phyloP scores from a whole-genome alignment of 2,797 vertebrate genomes.

The Triplophysa yarkandensis region DNA sequence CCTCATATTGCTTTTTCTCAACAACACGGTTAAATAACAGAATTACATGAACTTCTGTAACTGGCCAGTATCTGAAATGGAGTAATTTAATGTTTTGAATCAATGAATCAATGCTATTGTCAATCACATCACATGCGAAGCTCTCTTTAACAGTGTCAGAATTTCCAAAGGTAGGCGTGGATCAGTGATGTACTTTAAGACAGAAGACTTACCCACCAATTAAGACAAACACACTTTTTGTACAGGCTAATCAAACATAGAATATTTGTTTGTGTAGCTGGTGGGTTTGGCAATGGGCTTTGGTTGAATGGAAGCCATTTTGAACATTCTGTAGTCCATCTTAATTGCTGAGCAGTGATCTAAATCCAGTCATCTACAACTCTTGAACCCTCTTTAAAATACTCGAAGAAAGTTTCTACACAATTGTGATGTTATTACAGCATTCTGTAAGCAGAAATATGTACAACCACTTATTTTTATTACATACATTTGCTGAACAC shows the following conservation, averaged over 20 bases:
- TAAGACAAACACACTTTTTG: constrained; percentile 28
- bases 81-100: not conserved
- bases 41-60: not conserved
- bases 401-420: constrained; percentile 64
- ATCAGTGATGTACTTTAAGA: constrained; percentile 61
- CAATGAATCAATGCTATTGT: not conserved
- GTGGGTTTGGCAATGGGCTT: constrained; percentile 40
- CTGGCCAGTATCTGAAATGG: not conserved
- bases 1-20: constrained; percentile 2
- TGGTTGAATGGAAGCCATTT: constrained; percentile 41
- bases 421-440: constrained; percentile 63
- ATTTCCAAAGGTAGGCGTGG: constrained; percentile 26
- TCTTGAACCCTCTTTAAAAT: constrained; percentile 60
- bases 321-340: constrained; percentile 24
- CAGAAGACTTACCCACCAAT: constrained; percentile 58
- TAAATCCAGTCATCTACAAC: constrained; percentile 35
- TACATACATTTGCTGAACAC: constrained; percentile 55
- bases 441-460: constrained; percentile 61
- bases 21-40: not conserved
- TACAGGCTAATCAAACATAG: constrained; percentile 25
- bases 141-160: constrained; percentile 3
- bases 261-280: constrained; percentile 28
- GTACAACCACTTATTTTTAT: constrained; percentile 60
- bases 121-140: not conserved
- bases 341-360: constrained; percentile 16